phyloP scores from a whole-genome alignment of 23 tunicate genomes.

The Ciona savignyi region DNA sequence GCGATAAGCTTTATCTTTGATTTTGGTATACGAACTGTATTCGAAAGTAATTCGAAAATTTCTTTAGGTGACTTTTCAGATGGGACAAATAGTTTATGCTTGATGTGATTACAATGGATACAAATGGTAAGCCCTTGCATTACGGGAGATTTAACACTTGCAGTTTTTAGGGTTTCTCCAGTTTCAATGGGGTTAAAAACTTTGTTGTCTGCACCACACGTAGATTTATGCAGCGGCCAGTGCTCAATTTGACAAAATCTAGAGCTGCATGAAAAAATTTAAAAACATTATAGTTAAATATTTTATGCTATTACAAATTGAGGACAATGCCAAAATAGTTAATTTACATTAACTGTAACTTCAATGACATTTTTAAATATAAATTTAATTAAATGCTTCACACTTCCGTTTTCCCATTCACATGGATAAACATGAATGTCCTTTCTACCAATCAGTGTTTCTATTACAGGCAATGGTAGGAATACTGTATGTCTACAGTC shows the following conservation, averaged over 20 bases:
- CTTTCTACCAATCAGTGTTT: too few relatives aligned
- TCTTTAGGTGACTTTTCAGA: neutral
- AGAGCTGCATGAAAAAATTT: too few relatives aligned
- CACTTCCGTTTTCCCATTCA: too few relatives aligned
- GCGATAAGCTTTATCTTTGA: neutral
- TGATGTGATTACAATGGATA: neutral
- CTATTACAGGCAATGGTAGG: too few relatives aligned
- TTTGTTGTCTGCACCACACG: neutral
- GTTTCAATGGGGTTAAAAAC: neutral
- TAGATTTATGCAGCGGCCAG: neutral
- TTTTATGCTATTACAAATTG: too few relatives aligned
- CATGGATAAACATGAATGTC: too few relatives aligned
- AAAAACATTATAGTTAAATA: too few relatives aligned
- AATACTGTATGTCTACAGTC: too few relatives aligned
- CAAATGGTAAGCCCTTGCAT: neutral
- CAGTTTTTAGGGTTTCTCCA: neutral
- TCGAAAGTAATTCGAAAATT: neutral
- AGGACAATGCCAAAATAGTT: too few relatives aligned
- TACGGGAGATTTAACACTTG: neutral
- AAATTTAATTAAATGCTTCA: too few relatives aligned
- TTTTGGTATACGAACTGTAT: neutral
- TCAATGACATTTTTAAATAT: too few relatives aligned
- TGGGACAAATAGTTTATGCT: neutral
- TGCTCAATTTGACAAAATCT: neutral
- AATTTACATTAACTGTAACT: too few relatives aligned